These are phyloP conservation scores for Eleginops maclovinus DNA, from an alignment of 2,113 vertebrate genomes.

Conservation along the genomic window DNA sequence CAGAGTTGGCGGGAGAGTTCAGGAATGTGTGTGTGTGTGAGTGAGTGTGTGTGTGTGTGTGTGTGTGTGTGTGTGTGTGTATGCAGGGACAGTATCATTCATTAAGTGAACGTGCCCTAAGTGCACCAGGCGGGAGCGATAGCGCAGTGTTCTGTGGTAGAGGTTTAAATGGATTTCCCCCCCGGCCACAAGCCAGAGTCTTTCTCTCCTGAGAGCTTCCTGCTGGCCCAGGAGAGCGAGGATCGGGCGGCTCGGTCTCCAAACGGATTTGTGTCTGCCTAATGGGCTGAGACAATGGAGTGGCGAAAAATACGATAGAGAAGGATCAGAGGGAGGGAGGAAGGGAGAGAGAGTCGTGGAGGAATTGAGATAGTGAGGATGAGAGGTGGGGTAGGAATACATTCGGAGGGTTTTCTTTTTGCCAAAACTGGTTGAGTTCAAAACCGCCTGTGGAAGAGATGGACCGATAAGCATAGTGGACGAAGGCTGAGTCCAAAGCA, in stretches of 20 bases:
- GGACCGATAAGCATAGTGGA: conserved; percentile 42
- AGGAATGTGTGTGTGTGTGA: background rate
- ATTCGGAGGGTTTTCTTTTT: conserved; percentile 5
- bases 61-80: conserved; percentile 18
- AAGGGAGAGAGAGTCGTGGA: conserved; percentile 2
- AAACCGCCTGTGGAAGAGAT: conserved; percentile 20
- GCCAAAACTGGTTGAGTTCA: conserved; percentile 9
- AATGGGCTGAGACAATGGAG: conserved; percentile 79
- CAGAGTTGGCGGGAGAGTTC: background rate
- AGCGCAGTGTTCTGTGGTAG: conserved; percentile 59
- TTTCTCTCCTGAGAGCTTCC: conserved; percentile 60
- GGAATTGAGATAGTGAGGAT: conserved; percentile 48
- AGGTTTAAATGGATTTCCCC: conserved; percentile 74
- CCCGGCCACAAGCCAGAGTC: conserved; percentile 59
- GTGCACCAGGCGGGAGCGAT: conserved; percentile 47
- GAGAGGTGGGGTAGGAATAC: conserved; percentile 48
- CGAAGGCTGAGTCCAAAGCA: conserved; percentile 9
- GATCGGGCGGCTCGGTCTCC: conserved; percentile 63
- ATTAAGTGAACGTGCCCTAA: conserved; percentile 53
- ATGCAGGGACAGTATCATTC: conserved; percentile 40
- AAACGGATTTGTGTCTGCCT: conserved; percentile 79
- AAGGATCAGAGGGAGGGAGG: conserved; percentile 52
- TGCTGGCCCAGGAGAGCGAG: conserved; percentile 62
- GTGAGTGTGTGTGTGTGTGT: conserved; percentile 5
- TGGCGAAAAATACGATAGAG: conserved; percentile 68